phyloP scores from a whole-genome alignment of 2,113 vertebrate species.

The Candoia aspera region DNA sequence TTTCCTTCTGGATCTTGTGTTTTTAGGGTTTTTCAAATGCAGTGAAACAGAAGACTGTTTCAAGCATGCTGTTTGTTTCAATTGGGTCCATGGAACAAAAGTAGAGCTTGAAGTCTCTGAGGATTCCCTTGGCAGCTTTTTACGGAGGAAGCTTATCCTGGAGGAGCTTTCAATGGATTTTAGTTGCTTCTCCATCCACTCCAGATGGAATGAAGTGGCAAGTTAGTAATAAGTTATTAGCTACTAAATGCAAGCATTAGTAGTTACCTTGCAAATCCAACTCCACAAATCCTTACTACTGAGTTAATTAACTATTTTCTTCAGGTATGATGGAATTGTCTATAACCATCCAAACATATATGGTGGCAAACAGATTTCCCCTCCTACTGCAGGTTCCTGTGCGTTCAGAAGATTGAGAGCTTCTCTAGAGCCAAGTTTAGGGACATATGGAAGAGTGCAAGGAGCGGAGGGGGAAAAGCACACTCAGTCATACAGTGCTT shows the following conservation, averaged over 20 bases:
- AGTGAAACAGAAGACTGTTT: conserved; percentile 26
- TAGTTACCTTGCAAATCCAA: neutral
- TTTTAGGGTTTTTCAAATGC: conserved; percentile 33
- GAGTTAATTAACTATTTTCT: neutral
- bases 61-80: conserved; percentile 13
- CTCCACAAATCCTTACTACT: neutral
- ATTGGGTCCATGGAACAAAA: neutral
- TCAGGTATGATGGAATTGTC: neutral
- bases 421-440: neutral
- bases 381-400: neutral
- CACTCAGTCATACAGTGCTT: neutral
- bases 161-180: neutral
- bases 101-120: neutral
- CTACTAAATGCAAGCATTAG: neutral
- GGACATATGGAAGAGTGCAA: neutral
- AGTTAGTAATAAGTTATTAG: neutral
- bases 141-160: neutral
- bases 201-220: neutral
- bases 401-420: neutral
- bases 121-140: rapidly evolving
- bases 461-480: neutral
- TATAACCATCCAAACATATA: neutral
- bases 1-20: conserved; percentile 32
- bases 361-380: neutral
- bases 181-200: neutral